Evolutionary conservation across 2,797 vertebrate genomes (phyloP).

Genomic region (Gymnodraco acuticeps): DNA sequence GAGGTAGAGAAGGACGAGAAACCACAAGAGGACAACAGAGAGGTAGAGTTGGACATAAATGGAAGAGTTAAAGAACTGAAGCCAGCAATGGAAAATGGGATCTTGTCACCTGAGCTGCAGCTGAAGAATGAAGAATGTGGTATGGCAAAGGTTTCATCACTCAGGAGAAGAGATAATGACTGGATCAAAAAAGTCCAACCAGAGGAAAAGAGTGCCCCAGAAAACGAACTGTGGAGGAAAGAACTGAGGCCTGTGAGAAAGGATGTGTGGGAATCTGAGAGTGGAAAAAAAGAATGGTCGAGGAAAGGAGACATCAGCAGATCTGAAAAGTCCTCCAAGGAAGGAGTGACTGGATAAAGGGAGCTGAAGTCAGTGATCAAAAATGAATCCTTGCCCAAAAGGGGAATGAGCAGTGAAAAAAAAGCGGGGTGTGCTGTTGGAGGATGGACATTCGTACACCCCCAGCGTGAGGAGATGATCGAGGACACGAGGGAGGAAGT

Average conservation of each 20-base stretch:
- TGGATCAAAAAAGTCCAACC: conserved; percentile 64
- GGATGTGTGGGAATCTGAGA: conserved; percentile 26
- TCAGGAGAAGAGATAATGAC: conserved; percentile 63
- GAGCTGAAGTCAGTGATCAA: conserved; percentile 79
- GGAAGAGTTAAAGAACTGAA: conserved; percentile 60
- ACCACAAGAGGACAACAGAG: conserved; percentile 12
- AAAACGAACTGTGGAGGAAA: conserved; percentile 63
- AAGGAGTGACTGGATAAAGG: conserved; percentile 70
- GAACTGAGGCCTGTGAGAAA: conserved; percentile 60
- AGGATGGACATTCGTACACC: conserved; percentile 64
- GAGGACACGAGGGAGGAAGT: conserved; percentile 55
- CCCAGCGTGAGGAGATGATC: conserved; percentile 48
- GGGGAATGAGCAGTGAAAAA: conserved; percentile 64
- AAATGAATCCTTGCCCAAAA: conserved; percentile 57
- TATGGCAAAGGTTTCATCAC: conserved; percentile 25
- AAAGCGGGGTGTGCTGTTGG: conserved; percentile 71
- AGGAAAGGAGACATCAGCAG: conserved; percentile 31
- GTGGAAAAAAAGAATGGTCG: conserved; percentile 29
- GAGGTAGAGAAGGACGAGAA: conserved; percentile 11
- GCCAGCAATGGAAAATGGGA: conserved; percentile 63
- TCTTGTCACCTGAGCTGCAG: conserved; percentile 41
- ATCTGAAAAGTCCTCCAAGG: conserved; percentile 4
- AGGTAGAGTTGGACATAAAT: conserved; percentile 35
- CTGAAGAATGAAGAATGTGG: conserved; percentile 37
- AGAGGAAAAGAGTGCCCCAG: conserved; percentile 20